These are phyloP conservation scores for Sanderia malayensis DNA, from an alignment of 30 jellyfish, hydroid and myxozoan species.

Conservation along the genomic window DNA sequence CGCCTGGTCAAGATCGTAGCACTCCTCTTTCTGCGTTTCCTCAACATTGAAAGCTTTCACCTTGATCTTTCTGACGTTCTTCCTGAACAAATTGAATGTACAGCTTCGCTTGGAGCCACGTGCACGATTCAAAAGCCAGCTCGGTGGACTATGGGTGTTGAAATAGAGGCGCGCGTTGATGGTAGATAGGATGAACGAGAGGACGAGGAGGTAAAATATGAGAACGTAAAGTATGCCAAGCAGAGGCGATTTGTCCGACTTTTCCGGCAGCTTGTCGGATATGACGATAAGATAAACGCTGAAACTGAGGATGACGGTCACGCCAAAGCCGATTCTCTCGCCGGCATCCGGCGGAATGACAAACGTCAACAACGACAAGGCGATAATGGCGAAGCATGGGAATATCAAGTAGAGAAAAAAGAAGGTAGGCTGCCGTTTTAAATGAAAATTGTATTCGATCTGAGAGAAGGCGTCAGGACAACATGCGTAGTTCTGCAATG, in stretches of 20 bases:
- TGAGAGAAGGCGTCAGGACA: conserved; percentile 60
- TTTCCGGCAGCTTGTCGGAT: conserved; percentile 80
- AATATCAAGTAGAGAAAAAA: conserved; percentile 66
- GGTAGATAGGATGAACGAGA: conserved; percentile 46
- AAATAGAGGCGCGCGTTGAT: conserved; percentile 41
- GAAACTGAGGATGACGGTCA: conserved; percentile 78
- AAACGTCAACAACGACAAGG: conserved; percentile 53
- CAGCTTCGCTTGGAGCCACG: conserved; percentile 12
- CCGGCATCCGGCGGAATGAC: conserved; percentile 85
- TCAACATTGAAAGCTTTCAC: conserved; percentile 1
- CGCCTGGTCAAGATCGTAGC: not conserved
- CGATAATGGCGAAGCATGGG: conserved; percentile 69
- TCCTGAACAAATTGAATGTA: conserved; percentile 4
- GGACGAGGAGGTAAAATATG: conserved; percentile 48
- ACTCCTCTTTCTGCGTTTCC: not conserved
- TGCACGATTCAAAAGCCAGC: conserved; percentile 40
- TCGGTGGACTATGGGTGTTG: conserved; percentile 46
- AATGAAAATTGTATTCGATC: conserved; percentile 28
- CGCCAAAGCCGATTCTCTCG: conserved; percentile 86
- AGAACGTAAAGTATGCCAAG: conserved; percentile 66
- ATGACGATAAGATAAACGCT: conserved; percentile 84
- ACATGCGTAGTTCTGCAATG: conserved; percentile 25
- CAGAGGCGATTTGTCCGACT: conserved; percentile 73
- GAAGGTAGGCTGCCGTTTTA: conserved; percentile 59
- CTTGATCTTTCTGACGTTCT: conserved; percentile 1